These are phyloP conservation scores for Ditula angustiorana DNA, from an alignment of 2,888 invertebrate species.

Conservation along the genomic window DNA sequence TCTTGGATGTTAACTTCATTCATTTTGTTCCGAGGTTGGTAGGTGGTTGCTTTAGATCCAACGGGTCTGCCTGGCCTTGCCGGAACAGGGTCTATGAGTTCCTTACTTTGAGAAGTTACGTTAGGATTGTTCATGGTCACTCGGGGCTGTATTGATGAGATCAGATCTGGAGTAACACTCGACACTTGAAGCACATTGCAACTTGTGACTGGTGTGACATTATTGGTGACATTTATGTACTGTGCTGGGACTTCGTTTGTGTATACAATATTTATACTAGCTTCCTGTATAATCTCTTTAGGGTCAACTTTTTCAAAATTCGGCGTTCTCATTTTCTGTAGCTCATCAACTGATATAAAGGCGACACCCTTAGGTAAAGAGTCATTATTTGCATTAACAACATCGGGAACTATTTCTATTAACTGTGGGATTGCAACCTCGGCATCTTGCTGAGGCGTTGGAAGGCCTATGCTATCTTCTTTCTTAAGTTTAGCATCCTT, in stretches of 20 bases:
- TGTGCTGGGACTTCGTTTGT: conserved; percentile 72
- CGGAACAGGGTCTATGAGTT: conserved; percentile 43
- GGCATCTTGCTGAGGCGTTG: conserved; percentile 50
- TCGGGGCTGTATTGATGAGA: conserved; percentile 71
- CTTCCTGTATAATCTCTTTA: conserved; percentile 80
- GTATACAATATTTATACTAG: conserved; percentile 80
- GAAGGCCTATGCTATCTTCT: conserved; percentile 54
- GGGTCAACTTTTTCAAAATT: conserved; percentile 80
- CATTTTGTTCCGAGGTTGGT: neutral
- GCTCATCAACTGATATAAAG: conserved; percentile 77
- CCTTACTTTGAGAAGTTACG: conserved; percentile 50
- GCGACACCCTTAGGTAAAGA: conserved; percentile 74
- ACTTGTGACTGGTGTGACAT: conserved; percentile 53
- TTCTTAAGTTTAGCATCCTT: conserved; percentile 78
- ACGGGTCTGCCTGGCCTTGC: conserved; percentile 44
- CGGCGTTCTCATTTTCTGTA: conserved; percentile 78
- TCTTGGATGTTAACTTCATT: conserved; percentile 47
- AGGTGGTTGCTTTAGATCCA: neutral
- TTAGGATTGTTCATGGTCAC: conserved; percentile 48
- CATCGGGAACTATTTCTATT: conserved; percentile 78
- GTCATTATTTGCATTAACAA: conserved; percentile 59
- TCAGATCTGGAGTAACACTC: conserved; percentile 74
- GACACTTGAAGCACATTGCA: conserved; percentile 70
- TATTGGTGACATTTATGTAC: conserved; percentile 68
- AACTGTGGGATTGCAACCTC: conserved; percentile 77